Percentiles rank a stretch among this genome's conserved stretches.
Evolutionary conservation across 2,797 vertebrate genomes (phyloP).

Genomic region (Lagorchestes hirsutus): DNA sequence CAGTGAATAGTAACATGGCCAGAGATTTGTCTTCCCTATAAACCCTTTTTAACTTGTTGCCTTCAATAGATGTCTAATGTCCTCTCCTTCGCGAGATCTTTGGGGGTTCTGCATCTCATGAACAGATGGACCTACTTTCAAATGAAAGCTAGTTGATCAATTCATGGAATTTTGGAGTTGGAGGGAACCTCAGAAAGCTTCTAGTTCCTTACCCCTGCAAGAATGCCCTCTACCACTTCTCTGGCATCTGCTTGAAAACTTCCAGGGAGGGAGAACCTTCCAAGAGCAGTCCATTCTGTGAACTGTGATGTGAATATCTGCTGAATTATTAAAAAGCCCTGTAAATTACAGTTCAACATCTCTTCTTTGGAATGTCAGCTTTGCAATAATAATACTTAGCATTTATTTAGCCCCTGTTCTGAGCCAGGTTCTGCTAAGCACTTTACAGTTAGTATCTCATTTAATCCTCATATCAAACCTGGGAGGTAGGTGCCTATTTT

Average conservation of each 20-base stretch:
- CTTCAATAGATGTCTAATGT: constrained; percentile 35
- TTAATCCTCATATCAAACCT: not conserved
- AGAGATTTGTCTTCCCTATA: constrained; percentile 38
- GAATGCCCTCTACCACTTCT: not conserved
- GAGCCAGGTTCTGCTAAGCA: not conserved
- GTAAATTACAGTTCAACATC: constrained; percentile 16
- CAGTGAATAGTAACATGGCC: constrained; percentile 55
- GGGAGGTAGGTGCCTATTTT: not conserved
- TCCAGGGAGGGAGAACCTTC: not conserved
- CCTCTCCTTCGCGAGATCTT: constrained; percentile 39
- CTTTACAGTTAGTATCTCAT: not conserved
- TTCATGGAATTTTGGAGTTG: not conserved
- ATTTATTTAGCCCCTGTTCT: not conserved
- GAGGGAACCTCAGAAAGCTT: not conserved
- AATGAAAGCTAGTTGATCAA: not conserved
- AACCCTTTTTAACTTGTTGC: constrained; percentile 38
- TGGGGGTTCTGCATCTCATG: constrained; percentile 40
- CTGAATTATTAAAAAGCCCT: not conserved
- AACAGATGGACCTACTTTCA: constrained; percentile 33
- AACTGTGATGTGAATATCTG: not conserved
- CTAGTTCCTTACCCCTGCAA: not conserved
- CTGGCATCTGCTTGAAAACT: not conserved
- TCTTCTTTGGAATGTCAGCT: constrained; percentile 30
- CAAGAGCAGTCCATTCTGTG: not conserved
- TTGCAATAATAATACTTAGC: not conserved